Evolutionary conservation across 1,140 invertebrate genomes (phyloP).

Genomic region (Eriosoma lanigerum): DNA sequence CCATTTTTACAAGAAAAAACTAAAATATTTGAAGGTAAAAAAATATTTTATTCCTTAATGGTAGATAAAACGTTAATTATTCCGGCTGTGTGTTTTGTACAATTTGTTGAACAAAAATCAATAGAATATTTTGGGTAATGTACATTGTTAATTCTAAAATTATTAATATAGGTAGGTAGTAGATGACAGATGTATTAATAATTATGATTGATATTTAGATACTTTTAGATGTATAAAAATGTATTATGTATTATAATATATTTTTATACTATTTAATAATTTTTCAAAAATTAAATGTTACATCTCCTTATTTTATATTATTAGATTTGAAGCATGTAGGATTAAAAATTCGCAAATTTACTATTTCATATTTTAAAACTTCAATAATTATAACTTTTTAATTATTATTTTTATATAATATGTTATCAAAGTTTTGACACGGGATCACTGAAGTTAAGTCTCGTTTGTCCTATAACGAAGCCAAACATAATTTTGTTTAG

Average conservation of each 20-base stretch:
- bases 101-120: background rate
- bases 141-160: background rate
- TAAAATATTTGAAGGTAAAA: background rate
- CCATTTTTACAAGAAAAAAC: background rate
- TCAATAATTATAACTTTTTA: no score
- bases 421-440: slow-evolving; percentile 5
- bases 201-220: no score
- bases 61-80: background rate
- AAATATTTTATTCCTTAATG: slow-evolving; percentile 5
- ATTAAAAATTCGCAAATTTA: no score
- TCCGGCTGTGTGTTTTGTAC: slow-evolving; percentile 25
- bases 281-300: no score
- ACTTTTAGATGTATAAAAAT: no score
- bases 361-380: no score
- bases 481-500: slow-evolving; percentile 12
- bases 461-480: slow-evolving; percentile 3
- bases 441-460: slow-evolving; percentile 27
- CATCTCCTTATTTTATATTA: no score
- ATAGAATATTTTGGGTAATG: slow-evolving; percentile 30
- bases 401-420: background rate
- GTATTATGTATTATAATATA: no score
- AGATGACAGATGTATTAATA: no score
- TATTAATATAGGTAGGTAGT: no score
- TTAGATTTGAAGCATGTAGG: no score
- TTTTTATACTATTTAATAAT: no score